These are phyloP conservation scores for Chorisops tibialis DNA, from an alignment of 2,888 invertebrate species.

Conservation along the genomic window DNA sequence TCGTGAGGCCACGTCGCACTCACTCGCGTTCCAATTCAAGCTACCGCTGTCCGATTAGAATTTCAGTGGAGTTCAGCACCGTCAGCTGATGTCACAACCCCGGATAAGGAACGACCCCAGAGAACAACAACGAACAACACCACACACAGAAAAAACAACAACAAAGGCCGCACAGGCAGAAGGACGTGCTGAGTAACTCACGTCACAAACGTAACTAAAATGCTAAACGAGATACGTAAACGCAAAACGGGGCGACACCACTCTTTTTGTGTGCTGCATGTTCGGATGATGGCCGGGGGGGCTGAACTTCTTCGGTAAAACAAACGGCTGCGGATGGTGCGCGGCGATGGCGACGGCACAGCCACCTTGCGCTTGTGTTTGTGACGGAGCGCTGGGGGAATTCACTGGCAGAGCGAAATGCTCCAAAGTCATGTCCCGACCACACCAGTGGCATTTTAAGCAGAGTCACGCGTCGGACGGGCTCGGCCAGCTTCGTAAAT, in stretches of 20 bases:
- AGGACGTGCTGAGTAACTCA: constrained; percentile 48
- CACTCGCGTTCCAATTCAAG: constrained; percentile 15
- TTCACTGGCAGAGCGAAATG: background rate
- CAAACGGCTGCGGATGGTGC: background rate
- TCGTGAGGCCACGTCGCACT: constrained; percentile 21
- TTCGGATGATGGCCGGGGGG: background rate
- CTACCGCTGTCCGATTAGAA: background rate
- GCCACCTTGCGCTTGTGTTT: constrained; percentile 6
- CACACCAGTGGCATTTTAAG: constrained; percentile 54
- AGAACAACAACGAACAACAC: background rate
- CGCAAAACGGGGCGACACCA: background rate
- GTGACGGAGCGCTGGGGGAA: constrained; percentile 1
- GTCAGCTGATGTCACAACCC: constrained; percentile 26
- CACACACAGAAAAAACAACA: constrained; percentile 13
- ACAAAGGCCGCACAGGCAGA: constrained; percentile 16
- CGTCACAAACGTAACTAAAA: constrained; percentile 54
- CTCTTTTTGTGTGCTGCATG: background rate
- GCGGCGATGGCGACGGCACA: constrained; percentile 4
- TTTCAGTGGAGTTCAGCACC: background rate
- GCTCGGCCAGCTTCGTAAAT: constrained; percentile 46
- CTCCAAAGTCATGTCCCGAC: constrained; percentile 49
- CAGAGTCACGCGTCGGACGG: constrained; percentile 50
- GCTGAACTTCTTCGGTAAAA: background rate
- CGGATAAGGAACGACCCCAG: constrained; percentile 13
- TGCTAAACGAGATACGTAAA: constrained; percentile 16